Base-by-base conservation (phyloP, 2,888 invertebrate genomes). In the Mamestra brassicae region DNA sequence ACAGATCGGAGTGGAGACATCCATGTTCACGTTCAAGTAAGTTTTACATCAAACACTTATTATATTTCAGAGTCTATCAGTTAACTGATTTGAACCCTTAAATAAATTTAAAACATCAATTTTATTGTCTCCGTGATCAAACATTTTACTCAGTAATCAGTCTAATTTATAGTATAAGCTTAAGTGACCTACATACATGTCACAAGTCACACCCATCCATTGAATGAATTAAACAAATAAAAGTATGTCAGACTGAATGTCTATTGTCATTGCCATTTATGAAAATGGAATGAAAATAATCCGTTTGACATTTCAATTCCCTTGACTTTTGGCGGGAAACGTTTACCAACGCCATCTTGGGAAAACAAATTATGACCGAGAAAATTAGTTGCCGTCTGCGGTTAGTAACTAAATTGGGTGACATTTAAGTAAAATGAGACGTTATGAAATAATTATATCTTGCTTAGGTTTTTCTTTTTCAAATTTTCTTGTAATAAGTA, bases 1-100 rank as follows among this genome's bases (percentile, higher is more conserved):
- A 98, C 98, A 64, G 98, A 98, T 89, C 96, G 97, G 88, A 97
- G 98, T 89, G 98, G 98, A 57, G 97, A 98, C 85, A 97, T 98
- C 64, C 97, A 97, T 83, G 98, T 98, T 4, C 98, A 98, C 88
- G 98, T 98, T 42, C 98, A 98, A 97, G 98, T 98, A 94, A 95
- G 95, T 87, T 69, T 38, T 45, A 10, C 36, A 62, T 3, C 6
- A 10, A 13, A 38, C 55, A 26, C 26, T 26, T 1, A 6, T 26
- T n/a, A 36, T 17, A 15, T 11, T 42, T 54, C 2, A n/a, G 42
- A 45, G 0, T 52, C 5, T 11, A 8, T 45, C 11, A 36, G 4
- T 8, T 1, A 55, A 47, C 8, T 63, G 7, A n/a, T 26, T 7
- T 11, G 42, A 36, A 5, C 34, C 34, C 17, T 36, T 13, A 60